Conservation (phyloP, 2,113 vertebrate genomes). For the Ondatra zibethicus region DNA sequence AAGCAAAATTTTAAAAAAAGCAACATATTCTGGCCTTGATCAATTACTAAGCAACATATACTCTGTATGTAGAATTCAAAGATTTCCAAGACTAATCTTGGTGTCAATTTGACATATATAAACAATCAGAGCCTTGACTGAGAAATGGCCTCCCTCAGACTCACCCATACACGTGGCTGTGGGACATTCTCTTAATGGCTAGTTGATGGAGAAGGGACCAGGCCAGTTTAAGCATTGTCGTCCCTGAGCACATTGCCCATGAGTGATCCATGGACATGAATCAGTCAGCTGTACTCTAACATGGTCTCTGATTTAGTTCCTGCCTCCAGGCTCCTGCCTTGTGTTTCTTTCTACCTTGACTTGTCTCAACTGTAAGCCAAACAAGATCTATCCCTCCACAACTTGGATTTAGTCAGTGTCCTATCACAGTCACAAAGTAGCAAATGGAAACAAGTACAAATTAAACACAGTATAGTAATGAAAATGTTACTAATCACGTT, state of each 20-base stretch:
- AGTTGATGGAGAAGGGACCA: no score
- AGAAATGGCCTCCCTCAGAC: no score
- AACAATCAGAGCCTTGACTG: background rate
- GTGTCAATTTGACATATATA: background rate
- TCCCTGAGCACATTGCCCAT: background rate
- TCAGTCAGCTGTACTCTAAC: background rate
- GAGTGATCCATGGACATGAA: background rate
- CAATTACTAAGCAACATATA: background rate
- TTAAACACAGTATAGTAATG: background rate
- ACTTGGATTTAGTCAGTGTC: no score
- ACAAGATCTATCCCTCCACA: background rate
- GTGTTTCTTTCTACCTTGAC: background rate
- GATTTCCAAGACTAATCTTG: background rate
- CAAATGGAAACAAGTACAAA: background rate
- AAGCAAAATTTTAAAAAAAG: background rate
- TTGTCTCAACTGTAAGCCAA: background rate
- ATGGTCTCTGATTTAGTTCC: no score
- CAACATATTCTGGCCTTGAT: background rate
- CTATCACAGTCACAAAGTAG: background rate
- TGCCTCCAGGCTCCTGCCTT: background rate
- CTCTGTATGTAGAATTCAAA: conserved; percentile 17
- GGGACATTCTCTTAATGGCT: no score
- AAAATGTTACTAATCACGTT: background rate
- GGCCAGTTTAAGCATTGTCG: background rate
- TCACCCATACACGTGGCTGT: background rate